These are phyloP conservation scores for Engraulis encrasicolus DNA, from an alignment of 2,113 vertebrate genomes.

Conservation along the genomic window DNA sequence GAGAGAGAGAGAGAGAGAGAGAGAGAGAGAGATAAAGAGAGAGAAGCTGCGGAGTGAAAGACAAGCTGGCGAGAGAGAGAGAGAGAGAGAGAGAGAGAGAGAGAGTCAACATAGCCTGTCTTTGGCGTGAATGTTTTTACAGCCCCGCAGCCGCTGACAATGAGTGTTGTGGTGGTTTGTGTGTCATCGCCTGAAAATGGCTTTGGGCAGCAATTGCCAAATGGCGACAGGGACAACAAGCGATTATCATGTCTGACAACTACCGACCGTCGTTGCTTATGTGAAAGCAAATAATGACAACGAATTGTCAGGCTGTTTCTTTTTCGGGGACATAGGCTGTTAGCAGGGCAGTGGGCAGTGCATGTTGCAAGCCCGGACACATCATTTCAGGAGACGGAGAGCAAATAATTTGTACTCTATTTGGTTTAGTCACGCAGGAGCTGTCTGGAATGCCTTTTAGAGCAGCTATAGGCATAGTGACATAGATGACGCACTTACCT, in stretches of 20 bases:
- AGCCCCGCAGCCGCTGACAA: neutral
- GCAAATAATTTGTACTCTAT: neutral
- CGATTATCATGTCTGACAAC: neutral
- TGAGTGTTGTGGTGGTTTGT: too few relatives aligned
- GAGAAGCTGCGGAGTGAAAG: too few relatives aligned
- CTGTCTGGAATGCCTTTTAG: neutral
- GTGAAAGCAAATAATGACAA: constrained; percentile 6
- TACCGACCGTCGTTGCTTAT: neutral
- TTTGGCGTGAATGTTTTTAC: neutral
- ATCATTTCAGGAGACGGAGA: neutral
- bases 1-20: too few relatives aligned
- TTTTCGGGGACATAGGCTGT: too few relatives aligned
- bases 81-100: too few relatives aligned
- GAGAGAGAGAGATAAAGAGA: too few relatives aligned
- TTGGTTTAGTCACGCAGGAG: neutral
- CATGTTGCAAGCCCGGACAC: neutral
- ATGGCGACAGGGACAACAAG: neutral
- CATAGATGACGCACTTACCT: too few relatives aligned
- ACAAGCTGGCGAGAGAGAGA: too few relatives aligned
- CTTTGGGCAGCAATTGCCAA: neutral
- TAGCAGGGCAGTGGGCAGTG: neutral
- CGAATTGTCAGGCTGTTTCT: too few relatives aligned
- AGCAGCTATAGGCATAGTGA: neutral
- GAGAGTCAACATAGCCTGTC: neutral
- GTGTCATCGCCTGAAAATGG: neutral